phyloP scores from a whole-genome alignment of 2,888 invertebrate genomes.

The Trichopria drosophilae region DNA sequence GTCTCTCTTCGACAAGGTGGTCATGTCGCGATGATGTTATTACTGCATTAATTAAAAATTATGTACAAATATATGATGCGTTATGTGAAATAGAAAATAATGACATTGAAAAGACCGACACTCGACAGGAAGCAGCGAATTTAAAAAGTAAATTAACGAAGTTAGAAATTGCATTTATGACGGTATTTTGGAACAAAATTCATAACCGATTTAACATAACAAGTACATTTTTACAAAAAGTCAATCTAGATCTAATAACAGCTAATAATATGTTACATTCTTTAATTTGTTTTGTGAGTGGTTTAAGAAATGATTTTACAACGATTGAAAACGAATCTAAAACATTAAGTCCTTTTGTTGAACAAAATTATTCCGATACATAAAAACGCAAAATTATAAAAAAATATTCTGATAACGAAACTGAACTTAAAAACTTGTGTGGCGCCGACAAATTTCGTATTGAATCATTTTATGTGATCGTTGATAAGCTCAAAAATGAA shows the following conservation, averaged over 20 bases:
- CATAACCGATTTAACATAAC: conserved; percentile 15
- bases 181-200: conserved; percentile 18
- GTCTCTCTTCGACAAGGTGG: conserved; percentile 19
- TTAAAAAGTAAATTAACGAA: conserved; percentile 10
- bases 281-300: too few relatives aligned
- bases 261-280: too few relatives aligned
- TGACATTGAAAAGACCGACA: conserved; percentile 11
- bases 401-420: conserved; percentile 3
- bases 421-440: background rate
- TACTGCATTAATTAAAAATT: conserved; percentile 17
- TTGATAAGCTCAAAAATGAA: conserved; percentile 1
- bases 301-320: too few relatives aligned
- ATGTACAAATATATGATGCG: conserved; percentile 4
- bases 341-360: too few relatives aligned
- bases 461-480: too few relatives aligned
- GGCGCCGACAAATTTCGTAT: too few relatives aligned
- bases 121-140: conserved; percentile 21
- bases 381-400: conserved; percentile 6
- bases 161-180: conserved; percentile 14
- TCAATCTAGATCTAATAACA: conserved; percentile 12
- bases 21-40: conserved; percentile 17
- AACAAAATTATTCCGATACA: conserved; percentile 1
- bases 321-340: too few relatives aligned
- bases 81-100: conserved; percentile 18
- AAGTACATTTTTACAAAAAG: conserved; percentile 16